These are phyloP conservation scores for Troides oblongomaculatus DNA, from an alignment of 2,888 invertebrate species.

Conservation along the genomic window DNA sequence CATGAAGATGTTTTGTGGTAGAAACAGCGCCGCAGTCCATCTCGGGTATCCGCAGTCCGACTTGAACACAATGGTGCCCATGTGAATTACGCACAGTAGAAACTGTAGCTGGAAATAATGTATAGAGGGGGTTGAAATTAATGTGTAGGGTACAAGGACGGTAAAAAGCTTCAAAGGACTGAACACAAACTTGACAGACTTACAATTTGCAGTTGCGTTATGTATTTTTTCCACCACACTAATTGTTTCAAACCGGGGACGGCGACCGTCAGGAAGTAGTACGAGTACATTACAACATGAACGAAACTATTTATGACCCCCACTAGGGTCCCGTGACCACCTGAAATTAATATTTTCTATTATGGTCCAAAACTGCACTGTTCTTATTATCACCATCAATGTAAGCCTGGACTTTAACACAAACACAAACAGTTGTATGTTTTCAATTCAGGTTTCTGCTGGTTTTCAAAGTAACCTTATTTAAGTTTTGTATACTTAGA, in stretches of 20 bases:
- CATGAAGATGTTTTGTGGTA: conserved; percentile 85
- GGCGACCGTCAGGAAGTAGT: conserved; percentile 86
- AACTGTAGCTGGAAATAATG: conserved; percentile 81
- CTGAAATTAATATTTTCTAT: conserved; percentile 51
- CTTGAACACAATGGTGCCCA: conserved; percentile 62
- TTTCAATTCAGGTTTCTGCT: no score
- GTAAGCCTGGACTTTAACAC: no score
- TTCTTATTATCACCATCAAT: no score
- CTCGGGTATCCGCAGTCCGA: conserved; percentile 81
- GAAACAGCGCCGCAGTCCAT: conserved; percentile 73
- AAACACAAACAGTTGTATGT: no score
- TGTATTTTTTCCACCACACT: conserved; percentile 89
- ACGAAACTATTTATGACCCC: conserved; percentile 85
- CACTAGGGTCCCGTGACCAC: conserved; percentile 82
- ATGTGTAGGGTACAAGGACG: no score
- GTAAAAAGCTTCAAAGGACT: no score
- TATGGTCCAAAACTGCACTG: no score
- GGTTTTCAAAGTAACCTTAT: no score
- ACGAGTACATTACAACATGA: conserved; percentile 88
- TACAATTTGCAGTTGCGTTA: conserved; percentile 89
- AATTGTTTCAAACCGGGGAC: conserved; percentile 84
- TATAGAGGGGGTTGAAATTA: no score
- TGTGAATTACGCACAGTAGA: conserved; percentile 79
- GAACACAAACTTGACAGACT: conserved; percentile 36
- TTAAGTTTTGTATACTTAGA: no score